phyloP scores from a whole-genome alignment of 2,797 vertebrate species.

The Pangasius mekongensis region DNA sequence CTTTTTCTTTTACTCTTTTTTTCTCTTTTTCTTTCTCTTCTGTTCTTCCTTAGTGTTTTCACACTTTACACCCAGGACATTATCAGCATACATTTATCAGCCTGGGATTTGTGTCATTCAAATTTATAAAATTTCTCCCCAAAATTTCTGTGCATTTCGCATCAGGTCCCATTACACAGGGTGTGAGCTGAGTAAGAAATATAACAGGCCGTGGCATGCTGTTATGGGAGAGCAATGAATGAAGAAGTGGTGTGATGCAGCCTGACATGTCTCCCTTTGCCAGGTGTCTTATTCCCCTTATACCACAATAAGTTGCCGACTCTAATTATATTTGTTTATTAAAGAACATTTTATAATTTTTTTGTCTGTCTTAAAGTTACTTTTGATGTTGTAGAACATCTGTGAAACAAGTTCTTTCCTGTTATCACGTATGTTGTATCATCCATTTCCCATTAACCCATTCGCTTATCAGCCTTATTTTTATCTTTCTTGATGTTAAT shows the following conservation, averaged over 20 bases:
- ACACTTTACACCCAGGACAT: neutral
- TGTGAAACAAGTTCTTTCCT: neutral
- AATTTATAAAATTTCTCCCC: neutral
- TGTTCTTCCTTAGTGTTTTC: constrained; percentile 14
- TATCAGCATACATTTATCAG: neutral
- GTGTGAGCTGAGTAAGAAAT: neutral
- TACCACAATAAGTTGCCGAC: too few relatives aligned
- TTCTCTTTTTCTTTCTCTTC: constrained; percentile 11
- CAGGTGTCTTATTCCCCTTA: neutral
- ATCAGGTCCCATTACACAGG: neutral
- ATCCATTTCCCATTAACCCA: neutral
- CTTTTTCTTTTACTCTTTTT: constrained; percentile 23
- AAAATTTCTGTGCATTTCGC: neutral
- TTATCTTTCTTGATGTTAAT: neutral
- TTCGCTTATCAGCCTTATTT: neutral
- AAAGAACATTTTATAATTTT: neutral
- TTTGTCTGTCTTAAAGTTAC: neutral
- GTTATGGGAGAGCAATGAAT: neutral
- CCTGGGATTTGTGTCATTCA: neutral
- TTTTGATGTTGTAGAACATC: neutral
- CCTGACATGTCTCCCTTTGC: neutral
- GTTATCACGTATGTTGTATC: neutral
- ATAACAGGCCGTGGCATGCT: neutral
- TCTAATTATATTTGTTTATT: neutral
- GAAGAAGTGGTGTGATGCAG: neutral